phyloP scores from a whole-genome alignment of 1,140 invertebrate genomes.

The Drosophila burlai region DNA sequence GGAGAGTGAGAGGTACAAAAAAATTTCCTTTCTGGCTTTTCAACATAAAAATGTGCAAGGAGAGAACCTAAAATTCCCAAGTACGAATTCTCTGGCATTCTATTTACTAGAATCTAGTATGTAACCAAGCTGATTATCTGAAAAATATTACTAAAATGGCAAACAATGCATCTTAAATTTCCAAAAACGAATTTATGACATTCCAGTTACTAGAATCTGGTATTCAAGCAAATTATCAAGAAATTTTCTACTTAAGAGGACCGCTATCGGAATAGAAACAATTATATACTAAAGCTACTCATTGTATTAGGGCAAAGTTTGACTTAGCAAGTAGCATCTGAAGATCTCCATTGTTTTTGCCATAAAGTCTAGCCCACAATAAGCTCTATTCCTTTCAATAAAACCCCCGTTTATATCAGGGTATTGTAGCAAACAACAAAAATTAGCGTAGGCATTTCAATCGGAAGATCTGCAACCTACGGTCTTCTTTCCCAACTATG shows the following conservation, averaged over 20 bases:
- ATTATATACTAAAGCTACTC: not conserved
- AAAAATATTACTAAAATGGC: not conserved
- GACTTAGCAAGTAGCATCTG: not conserved
- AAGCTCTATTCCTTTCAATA: not conserved
- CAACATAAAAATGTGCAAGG: not conserved
- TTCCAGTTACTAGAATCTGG: no score
- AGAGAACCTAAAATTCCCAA: not conserved
- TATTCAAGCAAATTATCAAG: not conserved
- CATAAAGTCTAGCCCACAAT: not conserved
- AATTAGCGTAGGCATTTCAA: conserved; percentile 9
- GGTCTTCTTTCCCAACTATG: conserved; percentile 23
- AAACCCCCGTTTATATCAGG: not conserved
- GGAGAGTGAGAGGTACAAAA: no score
- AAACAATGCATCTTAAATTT: not conserved
- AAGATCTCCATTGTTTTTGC: not conserved
- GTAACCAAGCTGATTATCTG: not conserved
- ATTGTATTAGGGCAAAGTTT: not conserved
- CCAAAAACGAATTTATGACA: no score
- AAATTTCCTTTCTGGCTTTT: not conserved
- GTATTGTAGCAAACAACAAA: not conserved
- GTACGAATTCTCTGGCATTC: not conserved
- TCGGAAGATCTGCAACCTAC: conserved; percentile 24
- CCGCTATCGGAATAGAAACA: not conserved
- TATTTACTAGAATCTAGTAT: no score
- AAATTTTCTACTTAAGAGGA: not conserved